A percentile compares a stretch with the other conserved stretches of the same genome.
Evolutionary conservation across 2,113 vertebrate genomes (phyloP).

Genomic region (Glaucidium brasilianum): DNA sequence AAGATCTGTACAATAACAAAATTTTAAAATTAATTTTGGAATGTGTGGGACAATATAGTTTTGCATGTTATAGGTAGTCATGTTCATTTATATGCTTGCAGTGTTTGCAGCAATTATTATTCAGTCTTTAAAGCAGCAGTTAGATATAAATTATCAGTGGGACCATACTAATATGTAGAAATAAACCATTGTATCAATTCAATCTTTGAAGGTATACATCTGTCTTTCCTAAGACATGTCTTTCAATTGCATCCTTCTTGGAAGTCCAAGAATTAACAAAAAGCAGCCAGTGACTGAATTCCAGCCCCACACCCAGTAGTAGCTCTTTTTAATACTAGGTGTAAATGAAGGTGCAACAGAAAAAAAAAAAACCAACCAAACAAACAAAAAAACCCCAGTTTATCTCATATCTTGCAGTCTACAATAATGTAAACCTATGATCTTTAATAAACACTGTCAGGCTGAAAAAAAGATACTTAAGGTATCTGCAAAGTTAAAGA

Average conservation of each 20-base stretch:
- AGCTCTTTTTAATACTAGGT: not conserved
- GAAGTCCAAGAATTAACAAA: not conserved
- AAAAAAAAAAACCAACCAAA: too few species aligned
- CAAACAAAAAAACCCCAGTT: too few species aligned
- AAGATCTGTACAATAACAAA: not conserved
- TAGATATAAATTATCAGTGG: not conserved
- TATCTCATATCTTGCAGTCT: not conserved
- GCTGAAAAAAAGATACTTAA: not conserved
- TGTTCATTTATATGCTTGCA: not conserved
- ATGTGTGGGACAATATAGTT: not conserved
- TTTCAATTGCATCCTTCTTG: not conserved
- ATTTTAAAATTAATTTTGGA: not conserved
- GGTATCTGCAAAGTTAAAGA: not conserved
- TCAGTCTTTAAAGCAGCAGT: not conserved
- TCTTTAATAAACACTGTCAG: not conserved
- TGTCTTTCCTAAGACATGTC: not conserved
- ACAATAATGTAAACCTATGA: not conserved
- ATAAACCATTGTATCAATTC: not conserved
- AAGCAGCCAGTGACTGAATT: not conserved
- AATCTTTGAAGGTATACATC: not conserved
- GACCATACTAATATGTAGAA: not conserved
- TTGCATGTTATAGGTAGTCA: not conserved
- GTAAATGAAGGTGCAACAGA: not conserved
- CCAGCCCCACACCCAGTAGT: not conserved
- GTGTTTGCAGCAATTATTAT: not conserved